These are phyloP conservation scores for Lacerta viridis DNA, from an alignment of 2,797 vertebrate genomes.

Conservation along the genomic window DNA sequence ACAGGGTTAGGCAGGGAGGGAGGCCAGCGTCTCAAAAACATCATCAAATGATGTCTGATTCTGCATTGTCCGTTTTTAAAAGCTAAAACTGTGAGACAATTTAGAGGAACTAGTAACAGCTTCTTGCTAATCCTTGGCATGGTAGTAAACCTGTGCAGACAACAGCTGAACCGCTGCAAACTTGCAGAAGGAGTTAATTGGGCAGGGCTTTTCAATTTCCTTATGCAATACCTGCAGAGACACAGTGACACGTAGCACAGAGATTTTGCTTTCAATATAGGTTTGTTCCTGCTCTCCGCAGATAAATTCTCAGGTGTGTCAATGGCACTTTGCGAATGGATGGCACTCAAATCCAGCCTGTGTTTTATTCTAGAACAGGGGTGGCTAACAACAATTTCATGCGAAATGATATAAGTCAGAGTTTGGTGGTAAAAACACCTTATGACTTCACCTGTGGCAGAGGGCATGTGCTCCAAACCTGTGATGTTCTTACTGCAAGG, in stretches of 20 bases:
- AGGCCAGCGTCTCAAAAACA: background rate
- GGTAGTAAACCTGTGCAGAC: constrained; percentile 64
- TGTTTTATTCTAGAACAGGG: background rate
- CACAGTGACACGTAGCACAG: constrained; percentile 34
- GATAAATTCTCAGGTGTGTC: constrained; percentile 42
- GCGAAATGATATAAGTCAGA: background rate
- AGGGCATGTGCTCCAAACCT: no score
- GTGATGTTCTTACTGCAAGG: background rate
- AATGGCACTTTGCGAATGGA: background rate
- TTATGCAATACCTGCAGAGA: constrained; percentile 36
- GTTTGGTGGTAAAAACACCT: background rate
- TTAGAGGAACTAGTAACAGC: constrained; percentile 50
- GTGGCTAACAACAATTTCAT: background rate
- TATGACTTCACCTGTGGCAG: background rate
- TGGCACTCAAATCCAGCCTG: background rate
- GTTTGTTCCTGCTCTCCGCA: constrained; percentile 54
- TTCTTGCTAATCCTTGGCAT: constrained; percentile 59
- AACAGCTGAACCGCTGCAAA: constrained; percentile 64
- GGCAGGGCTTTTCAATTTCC: constrained; percentile 45
- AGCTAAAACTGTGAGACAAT: constrained; percentile 15
- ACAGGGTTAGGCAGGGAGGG: constrained; percentile 19
- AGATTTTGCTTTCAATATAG: constrained; percentile 57
- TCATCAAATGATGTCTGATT: background rate
- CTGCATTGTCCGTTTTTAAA: constrained; percentile 17
- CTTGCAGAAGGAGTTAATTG: constrained; percentile 58